Percentiles rank a stretch among this genome's conserved stretches.
Evolutionary conservation across 2,113 vertebrate genomes (phyloP).

Genomic region (cattle (Bos taurus)): DNA sequence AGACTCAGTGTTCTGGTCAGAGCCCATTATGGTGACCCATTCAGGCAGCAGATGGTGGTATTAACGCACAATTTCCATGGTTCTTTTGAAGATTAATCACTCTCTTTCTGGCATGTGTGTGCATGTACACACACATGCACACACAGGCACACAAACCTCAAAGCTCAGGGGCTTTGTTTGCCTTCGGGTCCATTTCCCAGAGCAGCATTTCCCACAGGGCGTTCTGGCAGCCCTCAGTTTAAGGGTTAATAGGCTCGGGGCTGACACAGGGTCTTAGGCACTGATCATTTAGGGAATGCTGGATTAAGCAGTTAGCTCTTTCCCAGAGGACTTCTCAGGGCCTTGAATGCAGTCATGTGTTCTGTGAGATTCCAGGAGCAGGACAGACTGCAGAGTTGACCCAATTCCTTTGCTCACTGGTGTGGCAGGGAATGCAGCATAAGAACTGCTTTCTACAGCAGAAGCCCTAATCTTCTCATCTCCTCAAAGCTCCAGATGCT

Average conservation of each 20-base stretch:
- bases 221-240: background rate
- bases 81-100: slow-evolving; percentile 33
- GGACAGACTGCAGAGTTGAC: background rate
- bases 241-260: background rate
- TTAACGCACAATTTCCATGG: background rate
- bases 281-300: background rate
- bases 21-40: slow-evolving; percentile 41
- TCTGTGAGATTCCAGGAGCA: background rate
- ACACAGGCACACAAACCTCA: background rate
- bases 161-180: background rate
- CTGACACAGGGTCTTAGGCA: background rate
- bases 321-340: background rate
- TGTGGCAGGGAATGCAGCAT: background rate
- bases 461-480: background rate
- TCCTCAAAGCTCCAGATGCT: background rate
- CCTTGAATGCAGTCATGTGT: background rate
- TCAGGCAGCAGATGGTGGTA: slow-evolving; percentile 11
- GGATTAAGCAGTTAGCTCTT: background rate
- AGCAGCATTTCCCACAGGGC: background rate
- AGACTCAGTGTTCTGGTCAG: slow-evolving; percentile 52
- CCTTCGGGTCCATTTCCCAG: background rate
- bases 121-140: background rate
- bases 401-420: background rate
- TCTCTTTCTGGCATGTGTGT: background rate
- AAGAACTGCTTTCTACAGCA: background rate